These are phyloP conservation scores for Neotoxoptera formosana DNA, from an alignment of 1,140 invertebrate species.

Conservation along the genomic window DNA sequence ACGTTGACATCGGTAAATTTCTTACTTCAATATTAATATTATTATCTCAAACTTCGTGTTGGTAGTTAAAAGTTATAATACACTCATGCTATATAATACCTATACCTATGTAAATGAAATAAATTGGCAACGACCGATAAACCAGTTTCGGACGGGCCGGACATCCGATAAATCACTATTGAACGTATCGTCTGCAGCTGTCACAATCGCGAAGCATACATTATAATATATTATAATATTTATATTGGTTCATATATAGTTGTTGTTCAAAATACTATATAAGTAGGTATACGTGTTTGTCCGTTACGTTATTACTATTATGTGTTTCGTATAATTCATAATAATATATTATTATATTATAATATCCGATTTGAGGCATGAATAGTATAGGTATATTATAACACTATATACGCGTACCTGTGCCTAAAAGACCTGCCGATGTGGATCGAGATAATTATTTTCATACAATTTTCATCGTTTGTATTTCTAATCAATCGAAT, in stretches of 20 bases:
- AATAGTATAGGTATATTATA: not conserved
- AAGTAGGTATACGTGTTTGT: not conserved
- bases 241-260: too few species aligned
- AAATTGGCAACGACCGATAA: not conserved
- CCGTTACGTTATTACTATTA: not conserved
- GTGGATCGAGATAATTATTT: not conserved
- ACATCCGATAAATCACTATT: not conserved
- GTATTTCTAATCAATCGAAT: not conserved
- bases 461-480: not conserved
- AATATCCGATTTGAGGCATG: not conserved
- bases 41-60: not conserved
- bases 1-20: not conserved
- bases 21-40: not conserved
- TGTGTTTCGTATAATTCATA: not conserved
- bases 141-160: not conserved
- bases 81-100: not conserved
- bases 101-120: not conserved
- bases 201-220: not conserved
- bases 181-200: not conserved
- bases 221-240: slow-evolving; percentile 10
- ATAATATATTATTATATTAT: not conserved
- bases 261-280: not conserved
- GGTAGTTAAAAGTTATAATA: not conserved
- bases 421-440: not conserved
- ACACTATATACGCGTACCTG: not conserved